These are phyloP conservation scores for Macaca mulatta DNA, from an alignment of 2,113 vertebrate genomes.

Conservation along the genomic window DNA sequence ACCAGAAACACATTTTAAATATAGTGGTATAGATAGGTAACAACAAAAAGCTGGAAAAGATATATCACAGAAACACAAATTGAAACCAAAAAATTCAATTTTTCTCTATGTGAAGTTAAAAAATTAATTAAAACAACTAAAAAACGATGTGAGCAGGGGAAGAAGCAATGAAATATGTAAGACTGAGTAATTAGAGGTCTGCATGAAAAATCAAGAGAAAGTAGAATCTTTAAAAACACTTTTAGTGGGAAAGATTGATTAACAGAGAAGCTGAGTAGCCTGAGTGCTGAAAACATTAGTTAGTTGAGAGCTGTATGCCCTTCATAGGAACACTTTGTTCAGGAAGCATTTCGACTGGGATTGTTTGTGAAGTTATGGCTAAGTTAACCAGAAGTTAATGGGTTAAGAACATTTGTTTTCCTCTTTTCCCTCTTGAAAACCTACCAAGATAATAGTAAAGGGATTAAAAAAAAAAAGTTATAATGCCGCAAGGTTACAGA, in stretches of 20 bases:
- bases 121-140: neutral
- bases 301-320: neutral
- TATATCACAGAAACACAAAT: neutral
- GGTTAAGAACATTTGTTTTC: neutral
- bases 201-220: neutral
- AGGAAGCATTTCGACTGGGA: neutral
- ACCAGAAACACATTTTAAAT: neutral
- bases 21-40: neutral
- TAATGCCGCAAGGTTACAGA: neutral
- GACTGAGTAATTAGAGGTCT: neutral
- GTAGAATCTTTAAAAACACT: neutral
- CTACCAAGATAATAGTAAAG: neutral
- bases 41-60: neutral
- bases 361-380: neutral
- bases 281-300: neutral
- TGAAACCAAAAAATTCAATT: neutral
- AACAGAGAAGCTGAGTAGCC: neutral
- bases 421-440: neutral
- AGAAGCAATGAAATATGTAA: neutral
- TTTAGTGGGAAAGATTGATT: neutral
- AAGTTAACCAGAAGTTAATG: neutral
- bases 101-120: neutral
- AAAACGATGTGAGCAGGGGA: neutral
- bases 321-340: neutral
- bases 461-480: neutral